Base-by-base conservation (phyloP, 1,140 invertebrate genomes). In the Caenorhabditis tropicalis region DNA sequence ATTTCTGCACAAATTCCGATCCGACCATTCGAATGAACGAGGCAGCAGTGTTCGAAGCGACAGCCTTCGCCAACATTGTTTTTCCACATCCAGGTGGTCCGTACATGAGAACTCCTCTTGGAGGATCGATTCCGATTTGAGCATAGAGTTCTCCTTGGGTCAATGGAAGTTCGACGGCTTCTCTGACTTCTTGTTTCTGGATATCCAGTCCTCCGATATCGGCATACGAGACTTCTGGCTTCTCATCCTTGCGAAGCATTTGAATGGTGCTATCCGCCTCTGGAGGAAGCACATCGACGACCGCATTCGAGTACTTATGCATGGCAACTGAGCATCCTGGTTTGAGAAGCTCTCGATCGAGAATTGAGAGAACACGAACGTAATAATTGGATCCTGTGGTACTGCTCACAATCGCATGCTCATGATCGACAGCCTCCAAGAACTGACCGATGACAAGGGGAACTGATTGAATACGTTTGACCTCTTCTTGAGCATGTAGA, bases 141-240 rank as follows among this genome's bases (percentile, higher is more conserved):
- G 98, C 96, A 92, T 99, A 99, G 21, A 99, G 92, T 92, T 99
- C 97, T 91, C 98, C 98, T 92, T 99, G 97, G 60, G 97, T 99
- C 0, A 99, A 92, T 3, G 98, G 98, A 82, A 99, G 92, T 91
- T 99, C 98, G 0, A 99, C 98, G 58, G 97, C 98, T 93, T 99
- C 98, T 79, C 97, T 93, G 85, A 99, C 98, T 92, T 99, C 97
- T 92, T 99, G 97, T 89, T 99, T 99, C 92, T 99, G 98, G 93
- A 98, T 98, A 91, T 99, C 97, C 95, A 99, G 96, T 51, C 98
- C 98, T 92, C 98, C 98, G 92, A 99, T 99, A 90, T 99, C 98
- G 27, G 95, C 94, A 91, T 99, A 99, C 70, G 94, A 94, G 16
- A 99, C 96, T 93, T 99, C 96, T 4, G 98, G 98, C 90, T 99